Evolutionary conservation across 2,113 vertebrate species (phyloP), one percentile per base, ranked within the genome.

Genomic region (Capreolus pygargus): DNA sequence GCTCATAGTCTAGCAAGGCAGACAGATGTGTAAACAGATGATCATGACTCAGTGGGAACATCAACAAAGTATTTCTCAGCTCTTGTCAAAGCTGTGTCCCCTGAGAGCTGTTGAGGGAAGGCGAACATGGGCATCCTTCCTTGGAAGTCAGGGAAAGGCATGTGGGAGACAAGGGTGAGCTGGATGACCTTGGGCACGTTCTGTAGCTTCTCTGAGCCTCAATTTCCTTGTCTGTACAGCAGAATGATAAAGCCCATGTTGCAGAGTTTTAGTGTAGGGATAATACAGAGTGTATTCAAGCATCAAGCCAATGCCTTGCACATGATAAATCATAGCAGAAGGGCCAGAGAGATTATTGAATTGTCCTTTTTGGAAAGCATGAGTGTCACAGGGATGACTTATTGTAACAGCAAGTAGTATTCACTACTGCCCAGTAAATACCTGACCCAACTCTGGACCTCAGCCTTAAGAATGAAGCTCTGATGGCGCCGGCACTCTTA

Each of bases 21-120:
- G 57, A 91, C 76, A 96, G 58, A 91, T 36, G 19, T 78, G 50
- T 92, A 78, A 81, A 85, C 81, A 96, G 70, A 83, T 88, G 92
- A 64, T 74, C 57, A 9, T 27, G 55, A 52, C 79, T 30, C 87
- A 67, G 87, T 76, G 55, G 95, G 52, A 95, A 82, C 74, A 88
- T 85, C 47, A 55, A 76, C 90, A 84, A 52, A 95, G 84, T 43
- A 43, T 47, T 85, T 76, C 86, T 50, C 30, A 43, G 81, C 90
- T 92, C 88, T 28, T 23, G 54, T 94, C 90, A 76, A 14, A 85
- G 28, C 84, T 33, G 14, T 92, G 84, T 87, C 86, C 96, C 14
- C 15, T 58, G 61, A 82, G 86, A 92, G 64, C 87, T 12, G 28
- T 85, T 82, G 82, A 82, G 86, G 81, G 86, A 45, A 89, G 64